Evolutionary conservation across 2,113 vertebrate species (phyloP), one percentile per base, ranked within the genome.

Genomic region (Menura novaehollandiae): DNA sequence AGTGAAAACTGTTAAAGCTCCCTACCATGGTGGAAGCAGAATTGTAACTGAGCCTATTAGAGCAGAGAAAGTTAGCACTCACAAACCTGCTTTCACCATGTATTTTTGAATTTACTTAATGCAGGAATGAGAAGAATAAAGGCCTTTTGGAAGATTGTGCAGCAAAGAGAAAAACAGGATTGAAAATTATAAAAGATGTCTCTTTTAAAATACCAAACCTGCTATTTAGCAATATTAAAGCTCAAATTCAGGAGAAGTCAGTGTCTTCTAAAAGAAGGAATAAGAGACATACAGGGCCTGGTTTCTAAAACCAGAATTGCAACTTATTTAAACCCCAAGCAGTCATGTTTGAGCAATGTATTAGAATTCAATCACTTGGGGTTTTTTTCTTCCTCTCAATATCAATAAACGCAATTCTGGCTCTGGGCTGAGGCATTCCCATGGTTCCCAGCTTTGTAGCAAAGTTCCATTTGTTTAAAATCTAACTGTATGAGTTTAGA

Each of bases 211-310:
- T 44, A 97, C 97, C 98, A 98, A 98, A 97, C 98, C 98, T 98
- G 98, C 98, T 98, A 96, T 64, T 97, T 93, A 97, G 97, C 97
- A 97, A 97, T 97, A 98, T 98, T 97, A 97, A 98, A 98, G 98
- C 98, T 98, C 97, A 97, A 90, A 97, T 92, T 89, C 85, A 98
- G 88, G 95, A 96, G 91, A 95, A 92, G 62, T 88, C 87, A 88
- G 37, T 58, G 69, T 83, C 94, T 92, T 41, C 75, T 87, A 77
- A 76, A 89, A 67, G 37, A 85, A 83, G 67, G 72, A 92, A 47
- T 82, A 95, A 66, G 4, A 72, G 91, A 93, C 6, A 32, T 82
- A 91, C 55, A 82, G 43, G 30, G 37, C 26, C 55, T 56, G 32
- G 46, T 60, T 91, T 80, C 47, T 89, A 75, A 73, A 85, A 55